A percentile compares a stretch with the other conserved stretches of the same genome.
Conservation (phyloP, 2,113 vertebrate species). For the Meriones unguiculatus region DNA sequence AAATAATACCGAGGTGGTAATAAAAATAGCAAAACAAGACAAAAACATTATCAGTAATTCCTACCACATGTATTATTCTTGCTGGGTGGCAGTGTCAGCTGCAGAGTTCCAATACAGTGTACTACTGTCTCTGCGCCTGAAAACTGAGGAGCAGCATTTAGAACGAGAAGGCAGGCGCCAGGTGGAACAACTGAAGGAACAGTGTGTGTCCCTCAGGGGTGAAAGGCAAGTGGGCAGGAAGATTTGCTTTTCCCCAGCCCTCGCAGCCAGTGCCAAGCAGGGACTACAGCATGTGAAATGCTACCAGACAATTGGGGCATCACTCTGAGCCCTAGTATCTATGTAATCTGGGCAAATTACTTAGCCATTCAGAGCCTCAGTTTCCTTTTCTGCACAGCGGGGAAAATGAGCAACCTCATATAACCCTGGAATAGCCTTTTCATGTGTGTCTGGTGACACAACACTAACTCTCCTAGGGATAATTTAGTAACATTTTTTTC, state of each 20-base stretch:
- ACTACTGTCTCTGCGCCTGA: neutral
- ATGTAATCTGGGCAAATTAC: neutral
- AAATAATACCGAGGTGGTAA: neutral
- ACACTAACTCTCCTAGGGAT: neutral
- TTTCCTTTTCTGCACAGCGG: neutral
- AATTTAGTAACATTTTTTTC: neutral
- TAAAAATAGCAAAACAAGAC: neutral
- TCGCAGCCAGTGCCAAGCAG: neutral
- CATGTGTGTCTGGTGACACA: neutral
- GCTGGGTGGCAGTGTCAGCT: neutral
- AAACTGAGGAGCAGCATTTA: constrained; percentile 5
- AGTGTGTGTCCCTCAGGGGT: neutral
- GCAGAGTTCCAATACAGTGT: neutral
- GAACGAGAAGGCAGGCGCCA: neutral
- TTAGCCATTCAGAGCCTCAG: neutral
- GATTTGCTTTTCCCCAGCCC: neutral
- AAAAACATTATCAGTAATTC: neutral
- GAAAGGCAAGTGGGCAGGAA: neutral
- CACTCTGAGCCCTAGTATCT: neutral
- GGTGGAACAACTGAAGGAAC: neutral
- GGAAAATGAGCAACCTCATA: neutral
- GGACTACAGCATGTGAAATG: neutral
- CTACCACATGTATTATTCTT: neutral
- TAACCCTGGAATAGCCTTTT: neutral
- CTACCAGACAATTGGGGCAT: neutral